Percentiles rank a stretch among this genome's conserved stretches.
These are phyloP conservation scores for Hirtodrosophila histrioides DNA, from an alignment of 2,888 invertebrate species.

Conservation along the genomic window DNA sequence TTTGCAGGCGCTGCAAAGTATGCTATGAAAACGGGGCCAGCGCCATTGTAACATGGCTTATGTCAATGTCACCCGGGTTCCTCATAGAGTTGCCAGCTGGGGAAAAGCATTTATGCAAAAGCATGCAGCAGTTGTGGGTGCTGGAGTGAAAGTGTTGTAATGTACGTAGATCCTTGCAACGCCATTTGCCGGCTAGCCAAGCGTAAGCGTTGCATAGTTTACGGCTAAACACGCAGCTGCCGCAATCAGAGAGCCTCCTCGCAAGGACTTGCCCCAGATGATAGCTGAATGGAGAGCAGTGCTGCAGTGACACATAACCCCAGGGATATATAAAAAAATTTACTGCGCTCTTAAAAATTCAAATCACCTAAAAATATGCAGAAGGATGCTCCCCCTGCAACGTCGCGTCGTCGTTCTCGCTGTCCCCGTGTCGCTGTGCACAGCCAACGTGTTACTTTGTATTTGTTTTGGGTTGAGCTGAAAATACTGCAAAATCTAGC, in stretches of 20 bases:
- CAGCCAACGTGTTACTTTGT: slow-evolving; percentile 41
- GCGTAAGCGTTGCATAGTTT: slow-evolving; percentile 42
- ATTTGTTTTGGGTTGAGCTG: slow-evolving; percentile 33
- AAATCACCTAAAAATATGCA: slow-evolving; percentile 79
- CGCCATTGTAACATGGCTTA: slow-evolving; percentile 39
- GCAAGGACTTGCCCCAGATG: slow-evolving; percentile 10
- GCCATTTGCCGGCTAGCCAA: slow-evolving; percentile 54
- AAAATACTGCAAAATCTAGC: slow-evolving; percentile 36
- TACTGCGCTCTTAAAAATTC: slow-evolving; percentile 70
- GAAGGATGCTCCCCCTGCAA: slow-evolving; percentile 18
- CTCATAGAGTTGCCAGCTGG: background rate
- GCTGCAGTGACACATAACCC: slow-evolving; percentile 66
- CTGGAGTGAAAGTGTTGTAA: slow-evolving; percentile 47
- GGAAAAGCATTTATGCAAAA: no score
- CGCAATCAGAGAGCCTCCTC: slow-evolving; percentile 21
- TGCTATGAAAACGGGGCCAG: slow-evolving; percentile 35
- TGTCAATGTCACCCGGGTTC: slow-evolving; percentile 66
- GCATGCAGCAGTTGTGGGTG: slow-evolving; percentile 11
- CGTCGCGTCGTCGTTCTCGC: slow-evolving; percentile 8
- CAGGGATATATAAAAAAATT: slow-evolving; percentile 64
- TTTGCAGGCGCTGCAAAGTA: slow-evolving; percentile 18
- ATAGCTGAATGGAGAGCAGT: background rate
- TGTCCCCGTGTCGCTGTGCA: slow-evolving; percentile 10
- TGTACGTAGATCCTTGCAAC: slow-evolving; percentile 27
- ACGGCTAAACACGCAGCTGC: slow-evolving; percentile 37